Evolutionary conservation across 2,797 vertebrate genomes (phyloP), one percentile per base, ranked within the genome.

Genomic region (Rhinella marina): DNA sequence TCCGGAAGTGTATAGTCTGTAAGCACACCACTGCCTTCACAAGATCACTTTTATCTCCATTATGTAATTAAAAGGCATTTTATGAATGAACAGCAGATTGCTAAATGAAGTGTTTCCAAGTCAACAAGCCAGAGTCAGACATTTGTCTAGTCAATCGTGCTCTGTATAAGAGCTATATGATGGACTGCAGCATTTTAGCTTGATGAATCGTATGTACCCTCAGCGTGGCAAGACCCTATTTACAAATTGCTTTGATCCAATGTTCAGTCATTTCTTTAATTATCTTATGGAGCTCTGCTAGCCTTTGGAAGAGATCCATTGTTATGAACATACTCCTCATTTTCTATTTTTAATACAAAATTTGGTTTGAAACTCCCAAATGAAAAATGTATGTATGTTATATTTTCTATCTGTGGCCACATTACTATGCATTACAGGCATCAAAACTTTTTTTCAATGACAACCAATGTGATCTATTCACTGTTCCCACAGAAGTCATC

Each of bases 1-100:
- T 17, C 52, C 75, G 54, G 59, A 50, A 52, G 23, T 52, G 73
- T 76, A 54, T 75, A 75, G 72, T 27, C 68, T 21, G 50, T 73
- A 61, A 41, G 68, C 82, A 73, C 52, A 84, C 23, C 32, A 27
- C 21, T 76, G 56, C 57, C 32, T 64, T 41, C 72, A 77, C 52
- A 75, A 75, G 83, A 85, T 64, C 21, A 75, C 83, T 72, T 72
- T 56, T 83, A 83, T 83, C 66, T 85, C 83, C 70, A 64, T 64
- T 64, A 85, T 77, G 57, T 64, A 76, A 76, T 64, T 76, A 85
- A 85, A 64, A 85, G 7, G 57, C 72, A 27, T 64, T 85, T 57
- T 77, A 61, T 64, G 83, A 76, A 62, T 27, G 56, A 85, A 64
- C 7, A 52, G 41, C 27, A n/a, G 11, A 25, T 77, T 12, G n/a